A percentile compares a stretch with the other conserved stretches of the same genome.
Evolutionary conservation across 2,113 vertebrate species (phyloP).

Genomic region (Solea senegalensis): DNA sequence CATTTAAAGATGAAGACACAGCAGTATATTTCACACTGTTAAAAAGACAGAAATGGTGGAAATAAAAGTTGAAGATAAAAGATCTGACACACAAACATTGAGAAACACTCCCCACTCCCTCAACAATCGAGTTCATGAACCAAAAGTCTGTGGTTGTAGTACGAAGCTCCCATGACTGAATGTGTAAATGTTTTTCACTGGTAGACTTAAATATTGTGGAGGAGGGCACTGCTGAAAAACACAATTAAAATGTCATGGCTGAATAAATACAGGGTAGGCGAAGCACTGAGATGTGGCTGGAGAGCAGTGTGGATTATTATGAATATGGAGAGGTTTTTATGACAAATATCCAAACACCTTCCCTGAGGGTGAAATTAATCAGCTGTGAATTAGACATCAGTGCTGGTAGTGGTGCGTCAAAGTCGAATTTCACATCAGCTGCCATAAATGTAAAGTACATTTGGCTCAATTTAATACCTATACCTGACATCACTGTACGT

Average conservation of each 20-base stretch:
- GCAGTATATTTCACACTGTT: slow-evolving; percentile 35
- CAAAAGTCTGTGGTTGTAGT: background rate
- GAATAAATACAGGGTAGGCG: slow-evolving; percentile 4
- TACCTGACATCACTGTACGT: no score
- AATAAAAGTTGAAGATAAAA: background rate
- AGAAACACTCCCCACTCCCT: slow-evolving; percentile 17
- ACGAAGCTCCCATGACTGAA: background rate
- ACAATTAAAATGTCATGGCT: background rate
- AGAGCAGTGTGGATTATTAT: slow-evolving; percentile 1
- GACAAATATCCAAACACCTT: background rate
- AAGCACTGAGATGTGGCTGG: background rate
- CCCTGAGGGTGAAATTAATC: slow-evolving; percentile 22
- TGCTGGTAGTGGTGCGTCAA: background rate
- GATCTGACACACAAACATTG: background rate
- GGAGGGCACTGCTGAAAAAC: background rate
- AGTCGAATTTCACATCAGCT: background rate
- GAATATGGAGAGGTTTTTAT: background rate
- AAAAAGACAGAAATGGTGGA: background rate
- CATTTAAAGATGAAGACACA: background rate
- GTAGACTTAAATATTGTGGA: background rate
- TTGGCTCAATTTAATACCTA: no score
- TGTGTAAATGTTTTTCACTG: background rate
- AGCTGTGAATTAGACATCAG: background rate
- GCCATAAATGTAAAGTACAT: no score
- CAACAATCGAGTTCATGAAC: slow-evolving; percentile 8